phyloP scores from a whole-genome alignment of 2,888 invertebrate genomes.

The Halictus ligatus region DNA sequence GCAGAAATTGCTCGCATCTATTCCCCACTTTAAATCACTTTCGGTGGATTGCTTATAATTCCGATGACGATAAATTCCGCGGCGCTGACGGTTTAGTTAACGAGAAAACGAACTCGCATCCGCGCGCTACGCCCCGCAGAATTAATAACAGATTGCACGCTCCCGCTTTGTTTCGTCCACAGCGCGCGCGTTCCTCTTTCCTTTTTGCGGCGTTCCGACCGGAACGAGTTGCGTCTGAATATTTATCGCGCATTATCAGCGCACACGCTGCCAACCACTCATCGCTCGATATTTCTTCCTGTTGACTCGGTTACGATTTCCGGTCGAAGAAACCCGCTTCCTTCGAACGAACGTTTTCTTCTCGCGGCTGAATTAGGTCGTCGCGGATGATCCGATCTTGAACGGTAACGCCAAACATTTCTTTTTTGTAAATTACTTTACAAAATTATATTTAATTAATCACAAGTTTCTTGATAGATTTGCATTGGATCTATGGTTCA shows the following conservation, averaged over 20 bases:
- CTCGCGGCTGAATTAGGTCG: no score
- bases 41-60: slow-evolving; percentile 56
- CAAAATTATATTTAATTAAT: no score
- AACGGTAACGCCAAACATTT: no score
- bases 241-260: slow-evolving; percentile 25
- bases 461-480: no score
- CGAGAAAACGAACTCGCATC: slow-evolving; percentile 54
- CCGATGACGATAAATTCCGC: slow-evolving; percentile 45
- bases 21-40: slow-evolving; percentile 53
- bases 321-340: not conserved
- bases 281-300: not conserved
- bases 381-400: no score
- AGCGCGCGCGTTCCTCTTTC: not conserved
- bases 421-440: no score
- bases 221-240: slow-evolving; percentile 5
- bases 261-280: not conserved
- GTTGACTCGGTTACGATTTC: not conserved
- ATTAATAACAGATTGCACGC: slow-evolving; percentile 50
- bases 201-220: not conserved
- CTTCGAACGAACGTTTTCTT: no score
- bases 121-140: slow-evolving; percentile 16
- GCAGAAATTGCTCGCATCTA: slow-evolving; percentile 49
- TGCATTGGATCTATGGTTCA: no score
- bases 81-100: slow-evolving; percentile 57
- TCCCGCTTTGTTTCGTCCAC: slow-evolving; percentile 25